A percentile compares a stretch with the other conserved stretches of the same genome.
phyloP scores from a whole-genome alignment of 2,888 invertebrate species.

The Spilarctia lutea region DNA sequence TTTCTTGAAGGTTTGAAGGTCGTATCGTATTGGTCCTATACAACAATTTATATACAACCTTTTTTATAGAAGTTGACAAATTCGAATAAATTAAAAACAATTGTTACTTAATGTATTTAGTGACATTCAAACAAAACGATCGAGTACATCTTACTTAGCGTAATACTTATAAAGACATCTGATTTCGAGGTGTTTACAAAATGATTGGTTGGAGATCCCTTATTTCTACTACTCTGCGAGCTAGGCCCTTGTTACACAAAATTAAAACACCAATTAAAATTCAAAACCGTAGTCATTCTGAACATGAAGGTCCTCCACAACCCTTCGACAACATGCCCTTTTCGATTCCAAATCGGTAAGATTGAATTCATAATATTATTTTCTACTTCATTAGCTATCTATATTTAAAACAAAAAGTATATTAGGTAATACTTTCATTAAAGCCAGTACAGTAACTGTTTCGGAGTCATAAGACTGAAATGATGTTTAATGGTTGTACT shows the following conservation, averaged over 20 bases:
- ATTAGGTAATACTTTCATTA: too few species aligned
- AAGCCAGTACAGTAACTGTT: too few species aligned
- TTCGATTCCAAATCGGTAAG: constrained; percentile 67
- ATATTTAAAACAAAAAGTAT: too few species aligned
- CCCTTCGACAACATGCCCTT: constrained; percentile 78
- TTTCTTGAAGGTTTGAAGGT: too few species aligned
- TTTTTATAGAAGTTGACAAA: neutral
- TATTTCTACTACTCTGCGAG: constrained; percentile 42
- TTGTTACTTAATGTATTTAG: neutral
- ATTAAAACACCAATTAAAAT: constrained; percentile 43
- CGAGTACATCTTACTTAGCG: neutral
- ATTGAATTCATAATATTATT: neutral
- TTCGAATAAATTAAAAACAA: neutral
- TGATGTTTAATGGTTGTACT: too few species aligned
- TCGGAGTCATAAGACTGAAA: too few species aligned
- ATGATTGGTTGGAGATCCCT: constrained; percentile 43
- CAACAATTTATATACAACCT: neutral
- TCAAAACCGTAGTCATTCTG: constrained; percentile 36
- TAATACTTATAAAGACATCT: neutral
- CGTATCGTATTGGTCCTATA: too few species aligned
- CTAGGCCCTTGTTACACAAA: constrained; percentile 41
- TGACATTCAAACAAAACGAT: neutral
- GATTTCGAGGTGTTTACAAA: neutral
- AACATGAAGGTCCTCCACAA: constrained; percentile 60
- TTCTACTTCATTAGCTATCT: too few species aligned